These are phyloP conservation scores for Melanotaenia maccullochi DNA, from an alignment of 2,797 vertebrate species.

Conservation along the genomic window DNA sequence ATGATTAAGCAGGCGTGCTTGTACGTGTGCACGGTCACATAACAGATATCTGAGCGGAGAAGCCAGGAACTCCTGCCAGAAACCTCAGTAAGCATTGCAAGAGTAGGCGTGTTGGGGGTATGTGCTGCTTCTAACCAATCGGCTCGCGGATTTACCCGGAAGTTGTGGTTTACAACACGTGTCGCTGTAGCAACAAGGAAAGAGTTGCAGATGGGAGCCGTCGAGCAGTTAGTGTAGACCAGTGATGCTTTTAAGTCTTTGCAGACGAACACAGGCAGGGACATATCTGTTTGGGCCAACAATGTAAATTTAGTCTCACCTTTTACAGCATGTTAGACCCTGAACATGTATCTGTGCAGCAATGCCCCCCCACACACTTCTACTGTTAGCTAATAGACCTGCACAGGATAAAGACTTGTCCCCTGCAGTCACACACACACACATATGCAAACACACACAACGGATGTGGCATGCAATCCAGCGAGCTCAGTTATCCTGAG, in stretches of 20 bases:
- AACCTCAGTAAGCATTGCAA: constrained; percentile 47
- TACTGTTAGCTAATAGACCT: constrained; percentile 51
- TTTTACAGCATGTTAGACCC: constrained; percentile 35
- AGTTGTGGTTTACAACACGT: constrained; percentile 69
- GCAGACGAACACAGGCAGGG: neutral
- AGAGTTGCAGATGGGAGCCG: constrained; percentile 30
- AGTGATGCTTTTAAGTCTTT: neutral
- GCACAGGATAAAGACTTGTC: constrained; percentile 28
- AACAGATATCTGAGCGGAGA: constrained; percentile 43
- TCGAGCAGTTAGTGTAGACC: constrained; percentile 5
- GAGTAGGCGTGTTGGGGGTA: constrained; percentile 69
- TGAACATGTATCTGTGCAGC: constrained; percentile 19
- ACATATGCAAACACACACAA: constrained; percentile 34
- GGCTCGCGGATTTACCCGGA: constrained; percentile 34
- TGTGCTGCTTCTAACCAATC: constrained; percentile 66
- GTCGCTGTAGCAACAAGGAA: constrained; percentile 41
- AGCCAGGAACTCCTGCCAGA: constrained; percentile 52
- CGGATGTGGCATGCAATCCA: constrained; percentile 11
- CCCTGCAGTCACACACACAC: constrained; percentile 10
- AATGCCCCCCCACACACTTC: constrained; percentile 19
- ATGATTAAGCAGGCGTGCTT: constrained; percentile 9
- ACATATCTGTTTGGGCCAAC: neutral
- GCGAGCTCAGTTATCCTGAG: constrained; percentile 11
- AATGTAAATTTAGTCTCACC: constrained; percentile 19
- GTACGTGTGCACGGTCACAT: constrained; percentile 16